Evolutionary conservation across 2,113 vertebrate genomes (phyloP), one percentile per base, ranked within the genome.

Genomic region (Murina feae): DNA sequence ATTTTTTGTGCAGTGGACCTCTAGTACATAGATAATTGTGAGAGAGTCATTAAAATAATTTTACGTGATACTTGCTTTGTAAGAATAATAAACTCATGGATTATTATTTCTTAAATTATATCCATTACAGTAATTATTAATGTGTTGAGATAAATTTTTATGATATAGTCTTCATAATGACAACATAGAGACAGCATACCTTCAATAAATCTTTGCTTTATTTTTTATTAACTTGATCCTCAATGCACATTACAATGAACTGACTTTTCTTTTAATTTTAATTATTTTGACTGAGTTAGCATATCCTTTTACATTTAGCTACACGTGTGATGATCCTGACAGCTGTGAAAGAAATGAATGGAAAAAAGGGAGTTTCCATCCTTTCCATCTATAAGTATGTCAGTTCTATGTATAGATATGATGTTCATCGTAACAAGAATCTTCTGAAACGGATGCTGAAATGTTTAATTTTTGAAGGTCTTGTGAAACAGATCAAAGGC

Each of bases 311-410:
- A 18, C 44, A n/a, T 95, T n/a, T 96, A 99, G 99, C 99, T 80
- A 98, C 99, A 84, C 98, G 99, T 63, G 98, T 99, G 90, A 99
- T 99, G 99, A 98, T 99, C 94, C 97, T 99, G 93, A 98, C 99
- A 66, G 99, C 99, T 53, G 98, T 99, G 89, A 99, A 99, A 95
- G 99, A 99, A 98, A 99, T 99, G 98, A 98, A 98, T 90, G 98
- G 99, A 20, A 99, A 99, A 72, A 99, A 99, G 96, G 99, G 99
- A 81, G 99, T 98, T 80, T 99, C 99, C 2, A 98, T 99, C 95
- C 98, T 99, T 93, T 99, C 99, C 55, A 99, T 99, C 96, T 99
- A 99, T 96, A 99, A 99, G 42, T 99, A 99, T 97, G 98, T 99
- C 96, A 98, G 99, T 63, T 98, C 99, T 89, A 98, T 98, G 3